phyloP scores from a whole-genome alignment of 2,113 vertebrate genomes.

The Lasiurus cinereus region DNA sequence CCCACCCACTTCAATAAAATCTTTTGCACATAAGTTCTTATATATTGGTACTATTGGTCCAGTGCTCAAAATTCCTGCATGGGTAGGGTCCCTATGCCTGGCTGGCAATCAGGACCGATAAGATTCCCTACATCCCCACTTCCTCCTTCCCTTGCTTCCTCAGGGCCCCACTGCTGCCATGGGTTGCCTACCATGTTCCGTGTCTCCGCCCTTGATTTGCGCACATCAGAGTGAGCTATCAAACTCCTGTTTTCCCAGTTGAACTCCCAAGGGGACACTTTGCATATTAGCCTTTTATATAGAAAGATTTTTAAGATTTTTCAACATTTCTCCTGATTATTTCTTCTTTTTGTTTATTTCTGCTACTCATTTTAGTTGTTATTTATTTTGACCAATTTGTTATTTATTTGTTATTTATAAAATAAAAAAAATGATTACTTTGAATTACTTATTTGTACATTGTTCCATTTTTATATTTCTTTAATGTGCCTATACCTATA shows the following conservation, averaged over 20 bases:
- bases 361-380: background rate
- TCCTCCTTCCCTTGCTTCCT: too few species aligned
- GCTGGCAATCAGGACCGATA: too few species aligned
- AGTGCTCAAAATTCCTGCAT: too few species aligned
- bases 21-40: background rate
- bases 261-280: too few species aligned
- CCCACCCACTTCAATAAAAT: background rate
- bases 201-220: fast-evolving
- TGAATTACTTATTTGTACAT: background rate
- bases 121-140: too few species aligned
- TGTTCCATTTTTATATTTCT: background rate
- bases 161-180: too few species aligned
- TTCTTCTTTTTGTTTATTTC: background rate
- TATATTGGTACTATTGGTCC: background rate
- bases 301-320: too few species aligned
- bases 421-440: background rate
- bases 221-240: too few species aligned
- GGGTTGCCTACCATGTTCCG: too few species aligned
- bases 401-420: background rate
- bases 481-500: background rate
- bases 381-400: background rate
- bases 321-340: background rate
- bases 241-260: too few species aligned
- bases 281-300: too few species aligned
- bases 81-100: too few species aligned